Conservation (phyloP, 2,797 vertebrate genomes). For the Corythornis leucogaster region DNA sequence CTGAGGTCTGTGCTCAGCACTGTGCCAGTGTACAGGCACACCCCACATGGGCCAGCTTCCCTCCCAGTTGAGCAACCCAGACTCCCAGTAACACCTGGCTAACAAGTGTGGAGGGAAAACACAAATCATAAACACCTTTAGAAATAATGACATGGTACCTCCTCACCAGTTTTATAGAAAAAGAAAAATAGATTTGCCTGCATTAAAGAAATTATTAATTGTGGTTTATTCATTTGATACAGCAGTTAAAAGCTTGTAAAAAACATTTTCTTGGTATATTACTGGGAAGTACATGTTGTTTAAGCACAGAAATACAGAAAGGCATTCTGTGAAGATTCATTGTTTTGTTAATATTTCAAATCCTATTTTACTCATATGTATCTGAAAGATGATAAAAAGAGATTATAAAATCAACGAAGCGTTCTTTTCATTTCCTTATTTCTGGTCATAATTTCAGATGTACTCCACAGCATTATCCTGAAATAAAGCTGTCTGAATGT, state of each 20-base stretch:
- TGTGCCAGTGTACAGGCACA: rapidly evolving
- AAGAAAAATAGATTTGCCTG: neutral
- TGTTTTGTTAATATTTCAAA: neutral
- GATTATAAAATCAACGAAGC: rapidly evolving
- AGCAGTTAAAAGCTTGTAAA: neutral
- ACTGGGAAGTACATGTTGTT: neutral
- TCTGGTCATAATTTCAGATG: neutral
- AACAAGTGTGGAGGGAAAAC: neutral
- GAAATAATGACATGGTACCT: neutral
- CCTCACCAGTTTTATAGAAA: neutral
- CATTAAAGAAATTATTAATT: neutral
- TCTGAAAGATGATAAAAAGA: neutral
- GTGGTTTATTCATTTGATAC: neutral
- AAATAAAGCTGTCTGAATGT: neutral
- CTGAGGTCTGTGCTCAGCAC: neutral
- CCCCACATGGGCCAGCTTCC: neutral
- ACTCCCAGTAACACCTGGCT: neutral
- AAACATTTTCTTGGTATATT: neutral
- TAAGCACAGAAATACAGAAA: neutral
- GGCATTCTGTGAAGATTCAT: neutral
- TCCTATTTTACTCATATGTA: neutral
- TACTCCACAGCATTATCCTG: neutral
- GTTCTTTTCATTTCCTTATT: neutral
- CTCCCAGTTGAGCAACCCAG: rapidly evolving
- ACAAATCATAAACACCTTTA: neutral